phyloP scores from a whole-genome alignment of 2,797 vertebrate species.

The Halcyon smyrnensis region DNA sequence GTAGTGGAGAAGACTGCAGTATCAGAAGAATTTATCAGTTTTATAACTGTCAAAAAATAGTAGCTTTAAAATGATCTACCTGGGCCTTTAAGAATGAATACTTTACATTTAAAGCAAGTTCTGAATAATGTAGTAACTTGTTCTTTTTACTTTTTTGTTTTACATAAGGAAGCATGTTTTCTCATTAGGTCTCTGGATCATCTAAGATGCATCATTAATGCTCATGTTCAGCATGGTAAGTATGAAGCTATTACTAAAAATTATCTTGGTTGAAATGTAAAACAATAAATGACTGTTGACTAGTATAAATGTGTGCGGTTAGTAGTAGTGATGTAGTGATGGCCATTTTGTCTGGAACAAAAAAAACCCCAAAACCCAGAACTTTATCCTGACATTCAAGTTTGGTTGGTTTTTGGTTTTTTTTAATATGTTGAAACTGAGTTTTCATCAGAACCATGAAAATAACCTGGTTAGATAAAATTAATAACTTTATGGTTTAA shows the following conservation, averaged over 20 bases:
- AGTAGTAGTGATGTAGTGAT: not conserved
- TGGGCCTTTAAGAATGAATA: not conserved
- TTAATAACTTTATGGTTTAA: not conserved
- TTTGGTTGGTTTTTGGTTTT: not conserved
- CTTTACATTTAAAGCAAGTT: not conserved
- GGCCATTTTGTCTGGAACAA: not conserved
- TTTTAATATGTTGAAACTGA: not conserved
- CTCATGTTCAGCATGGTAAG: constrained; percentile 94
- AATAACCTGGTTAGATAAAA: not conserved
- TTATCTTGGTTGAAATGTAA: not conserved
- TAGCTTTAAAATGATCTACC: not conserved
- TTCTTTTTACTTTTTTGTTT: constrained; percentile 20
- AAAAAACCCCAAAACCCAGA: not conserved
- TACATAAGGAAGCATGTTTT: constrained; percentile 86
- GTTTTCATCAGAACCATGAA: not conserved
- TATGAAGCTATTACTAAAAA: not conserved
- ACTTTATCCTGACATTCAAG: not conserved
- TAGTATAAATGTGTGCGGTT: not conserved
- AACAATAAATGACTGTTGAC: not conserved
- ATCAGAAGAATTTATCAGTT: not conserved
- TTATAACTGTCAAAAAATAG: not conserved
- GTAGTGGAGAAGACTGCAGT: not conserved
- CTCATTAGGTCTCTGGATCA: constrained; percentile 90
- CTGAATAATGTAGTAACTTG: not conserved
- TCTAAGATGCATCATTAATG: constrained; percentile 87